Conservation (phyloP, 1,140 invertebrate species). For the Papilio machaon region DNA sequence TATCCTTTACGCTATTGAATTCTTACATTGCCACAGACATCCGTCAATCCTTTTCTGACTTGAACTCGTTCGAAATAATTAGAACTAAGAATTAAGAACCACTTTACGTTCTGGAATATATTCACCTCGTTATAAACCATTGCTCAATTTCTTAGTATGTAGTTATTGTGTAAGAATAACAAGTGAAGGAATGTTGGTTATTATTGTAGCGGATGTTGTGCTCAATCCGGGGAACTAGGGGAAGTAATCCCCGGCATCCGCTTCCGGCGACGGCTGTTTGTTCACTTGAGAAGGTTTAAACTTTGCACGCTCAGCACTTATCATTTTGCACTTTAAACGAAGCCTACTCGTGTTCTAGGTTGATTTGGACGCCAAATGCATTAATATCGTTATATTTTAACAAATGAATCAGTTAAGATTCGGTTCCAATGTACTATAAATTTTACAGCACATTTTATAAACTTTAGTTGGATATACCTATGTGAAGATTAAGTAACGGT, state of each 20-base stretch:
- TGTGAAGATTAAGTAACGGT: too few species aligned
- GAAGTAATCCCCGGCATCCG: constrained; percentile 4
- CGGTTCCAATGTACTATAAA: background rate
- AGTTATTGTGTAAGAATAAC: too few species aligned
- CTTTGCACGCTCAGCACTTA: background rate
- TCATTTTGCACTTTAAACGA: background rate
- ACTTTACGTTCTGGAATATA: background rate
- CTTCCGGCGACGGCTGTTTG: constrained; percentile 11
- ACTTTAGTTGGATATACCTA: too few species aligned
- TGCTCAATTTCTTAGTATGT: too few species aligned
- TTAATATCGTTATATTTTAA: background rate
- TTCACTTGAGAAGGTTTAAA: constrained; percentile 1
- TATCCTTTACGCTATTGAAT: constrained; percentile 17
- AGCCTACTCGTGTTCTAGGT: background rate
- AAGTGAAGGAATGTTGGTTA: background rate
- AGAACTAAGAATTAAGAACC: background rate
- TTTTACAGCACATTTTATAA: too few species aligned
- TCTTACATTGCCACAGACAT: background rate
- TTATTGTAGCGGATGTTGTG: constrained; percentile 3
- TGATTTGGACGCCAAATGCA: background rate
- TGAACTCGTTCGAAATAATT: background rate
- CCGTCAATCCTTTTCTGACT: background rate
- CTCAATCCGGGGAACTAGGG: constrained; percentile 2
- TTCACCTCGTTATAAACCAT: background rate
- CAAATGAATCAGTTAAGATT: background rate